Evolutionary conservation across 2,888 invertebrate genomes (phyloP).

Genomic region (Amphipoea lucens): DNA sequence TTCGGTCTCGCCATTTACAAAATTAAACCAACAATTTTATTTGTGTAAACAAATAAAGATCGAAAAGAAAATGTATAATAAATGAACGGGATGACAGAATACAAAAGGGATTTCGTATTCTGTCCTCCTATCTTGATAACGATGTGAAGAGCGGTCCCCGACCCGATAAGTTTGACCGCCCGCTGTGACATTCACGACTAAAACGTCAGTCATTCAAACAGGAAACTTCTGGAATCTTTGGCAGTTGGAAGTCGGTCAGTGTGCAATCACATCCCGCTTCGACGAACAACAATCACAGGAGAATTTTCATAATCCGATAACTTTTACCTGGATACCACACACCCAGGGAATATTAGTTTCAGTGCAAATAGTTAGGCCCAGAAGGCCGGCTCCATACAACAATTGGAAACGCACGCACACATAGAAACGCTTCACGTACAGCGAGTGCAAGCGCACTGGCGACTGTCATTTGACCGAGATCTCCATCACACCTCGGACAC

Average conservation of each 20-base stretch:
- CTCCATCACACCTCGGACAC: no score
- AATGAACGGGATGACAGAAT: not conserved
- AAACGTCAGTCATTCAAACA: slow-evolving; percentile 65
- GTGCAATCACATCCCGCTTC: slow-evolving; percentile 62
- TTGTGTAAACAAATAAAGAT: not conserved
- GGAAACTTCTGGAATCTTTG: slow-evolving; percentile 53
- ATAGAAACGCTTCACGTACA: not conserved
- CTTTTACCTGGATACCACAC: slow-evolving; percentile 59
- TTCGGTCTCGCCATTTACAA: not conserved
- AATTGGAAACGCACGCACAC: not conserved
- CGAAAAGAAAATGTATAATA: no score
- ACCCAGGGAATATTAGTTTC: slow-evolving; percentile 37
- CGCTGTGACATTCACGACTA: slow-evolving; percentile 62
- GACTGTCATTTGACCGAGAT: not conserved
- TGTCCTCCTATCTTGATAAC: slow-evolving; percentile 11
- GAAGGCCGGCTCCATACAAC: not conserved
- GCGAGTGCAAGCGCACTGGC: not conserved
- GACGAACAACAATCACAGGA: slow-evolving; percentile 59
- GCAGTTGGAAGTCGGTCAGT: slow-evolving; percentile 64
- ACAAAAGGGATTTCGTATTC: not conserved
- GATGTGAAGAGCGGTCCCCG: slow-evolving; percentile 65
- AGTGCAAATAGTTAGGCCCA: not conserved
- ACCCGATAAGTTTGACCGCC: slow-evolving; percentile 62
- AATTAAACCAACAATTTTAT: not conserved
- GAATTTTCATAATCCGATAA: slow-evolving; percentile 65